Base-by-base conservation (phyloP, 2,888 invertebrate genomes). In the Tholera decimalis region DNA sequence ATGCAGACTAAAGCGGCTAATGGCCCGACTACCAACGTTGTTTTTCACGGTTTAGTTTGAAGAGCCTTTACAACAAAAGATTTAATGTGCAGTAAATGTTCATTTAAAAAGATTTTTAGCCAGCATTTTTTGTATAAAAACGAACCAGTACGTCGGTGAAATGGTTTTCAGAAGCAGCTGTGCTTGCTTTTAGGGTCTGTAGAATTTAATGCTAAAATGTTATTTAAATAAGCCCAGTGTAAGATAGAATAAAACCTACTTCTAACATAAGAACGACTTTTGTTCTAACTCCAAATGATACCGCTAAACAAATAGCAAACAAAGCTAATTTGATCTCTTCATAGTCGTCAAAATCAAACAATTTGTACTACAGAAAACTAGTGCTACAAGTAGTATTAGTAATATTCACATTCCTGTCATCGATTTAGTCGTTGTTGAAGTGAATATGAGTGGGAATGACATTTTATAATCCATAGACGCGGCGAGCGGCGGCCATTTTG, bases 21-120 rank as follows among this genome's bases (percentile, higher is more conserved):
- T 57, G 60, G 56, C 62, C 53, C 26, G 39, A 49, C 55, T 41
- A 44, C 41, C 49, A 24, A 46, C 57, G 24, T 59, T 65, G 44
- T n/a, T 61, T 68, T 63, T 55, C 30, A 51, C 26, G 26, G 24
- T 49, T 41, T 30, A 28, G 28, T 53, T 54, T 44, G 18, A 57
- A 20, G 18, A 58, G n/a, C 22, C 53, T 56, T 58, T 57, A 57
- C 41, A 53, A 22, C 30, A 43, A 35, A 69, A 64, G 37, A 71
- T 57, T 69, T 61, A 68, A 67, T 68, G 68, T 39, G 20, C 44
- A 51, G 35, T 54, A 39, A 49, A 39, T 50, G 62, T 43, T 51
- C 46, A 35, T 67, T 59, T 22, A 49, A 62, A 68, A 70, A 54
- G 47, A 62, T 70, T 62, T 69, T 62, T 7, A 55, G 49, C 18